Base-by-base conservation (phyloP, 2,113 vertebrate species). In the Trematomus loennbergii region DNA sequence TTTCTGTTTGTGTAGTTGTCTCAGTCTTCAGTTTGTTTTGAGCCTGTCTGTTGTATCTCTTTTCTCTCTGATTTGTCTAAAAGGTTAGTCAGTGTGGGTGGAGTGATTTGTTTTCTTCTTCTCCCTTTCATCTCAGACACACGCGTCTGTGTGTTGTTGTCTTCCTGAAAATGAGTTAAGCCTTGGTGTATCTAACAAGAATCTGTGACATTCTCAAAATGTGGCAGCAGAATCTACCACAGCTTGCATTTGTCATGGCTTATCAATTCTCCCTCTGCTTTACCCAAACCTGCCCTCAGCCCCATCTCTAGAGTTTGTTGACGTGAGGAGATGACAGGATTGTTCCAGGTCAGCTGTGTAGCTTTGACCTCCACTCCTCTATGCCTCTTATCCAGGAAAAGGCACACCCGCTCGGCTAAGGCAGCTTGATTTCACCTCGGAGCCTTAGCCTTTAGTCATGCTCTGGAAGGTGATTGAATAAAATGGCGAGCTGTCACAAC, bases 401-500 rank as follows among this genome's bases (percentile, higher is more conserved):
- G 68, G 45, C 77, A 60, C 64, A 49, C 40, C 78, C 11, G 22
- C 63, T 74, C 67, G 78, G 67, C 58, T 68, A 65, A 74, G 60
- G 57, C 81, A 55, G 79, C 80, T 81, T 72, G 64, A 75, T 71
- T 78, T 86, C 64, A 84, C 74, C 78, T 78, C 49, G 73, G 85
- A 89, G 69, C 67, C 75, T 58, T n/a, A 25, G n/a, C 78, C 69
- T 86, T 85, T 82, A 46, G 89, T 88, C 81, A 75, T 2, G 53
- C 81, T 86, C 83, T 67, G 79, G 72, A 81, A 79, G 60, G 61
- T 84, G 71, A 80, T 52, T 78, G 72, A 86, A 61, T 70, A 57
- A 85, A 88, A 67, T 74, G 54, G 67, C 58, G 10, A 20, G 50
- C 73, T 74, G 67, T 72, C 59, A 73, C 81, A 74, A 76, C 64